A percentile compares a stretch with the other conserved stretches of the same genome.
These are phyloP conservation scores for Pseudochirops cupreus DNA, from an alignment of 2,797 vertebrate genomes.

Conservation along the genomic window DNA sequence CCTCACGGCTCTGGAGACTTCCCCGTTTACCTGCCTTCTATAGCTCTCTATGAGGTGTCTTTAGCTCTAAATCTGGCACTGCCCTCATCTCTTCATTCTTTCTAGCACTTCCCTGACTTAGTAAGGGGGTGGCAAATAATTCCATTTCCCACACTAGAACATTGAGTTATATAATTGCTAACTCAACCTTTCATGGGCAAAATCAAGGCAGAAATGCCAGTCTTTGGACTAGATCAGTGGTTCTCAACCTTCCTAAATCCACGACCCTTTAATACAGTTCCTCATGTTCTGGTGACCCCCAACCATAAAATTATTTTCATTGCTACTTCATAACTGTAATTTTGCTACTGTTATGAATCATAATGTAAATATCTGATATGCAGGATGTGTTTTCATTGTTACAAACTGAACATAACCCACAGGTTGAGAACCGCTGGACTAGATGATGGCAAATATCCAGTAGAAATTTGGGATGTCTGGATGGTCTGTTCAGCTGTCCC, in stretches of 20 bases:
- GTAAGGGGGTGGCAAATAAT: conserved; percentile 23
- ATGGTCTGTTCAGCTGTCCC: background rate
- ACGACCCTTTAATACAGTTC: too few relatives aligned
- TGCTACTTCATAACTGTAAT: too few relatives aligned
- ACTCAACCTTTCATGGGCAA: conserved; percentile 50
- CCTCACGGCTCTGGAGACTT: background rate
- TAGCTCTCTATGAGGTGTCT: background rate
- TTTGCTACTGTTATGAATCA: too few relatives aligned
- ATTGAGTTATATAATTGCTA: conserved; percentile 51
- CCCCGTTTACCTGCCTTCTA: background rate
- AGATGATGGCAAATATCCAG: background rate
- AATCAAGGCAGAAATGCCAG: conserved; percentile 44
- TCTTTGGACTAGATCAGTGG: background rate
- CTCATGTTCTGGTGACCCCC: too few relatives aligned
- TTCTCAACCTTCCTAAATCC: too few relatives aligned
- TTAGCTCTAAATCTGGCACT: background rate
- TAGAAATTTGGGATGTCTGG: background rate
- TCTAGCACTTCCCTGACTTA: background rate
- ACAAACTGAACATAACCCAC: too few relatives aligned
- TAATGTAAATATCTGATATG: too few relatives aligned
- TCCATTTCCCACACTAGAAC: conserved; percentile 35
- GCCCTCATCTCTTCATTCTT: background rate
- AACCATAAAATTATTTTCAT: too few relatives aligned
- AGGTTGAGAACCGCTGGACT: background rate
- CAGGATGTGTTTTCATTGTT: too few relatives aligned